A percentile compares a stretch with the other conserved stretches of the same genome.
phyloP scores from a whole-genome alignment of 2,113 vertebrate genomes.

The Regulus satrapa region DNA sequence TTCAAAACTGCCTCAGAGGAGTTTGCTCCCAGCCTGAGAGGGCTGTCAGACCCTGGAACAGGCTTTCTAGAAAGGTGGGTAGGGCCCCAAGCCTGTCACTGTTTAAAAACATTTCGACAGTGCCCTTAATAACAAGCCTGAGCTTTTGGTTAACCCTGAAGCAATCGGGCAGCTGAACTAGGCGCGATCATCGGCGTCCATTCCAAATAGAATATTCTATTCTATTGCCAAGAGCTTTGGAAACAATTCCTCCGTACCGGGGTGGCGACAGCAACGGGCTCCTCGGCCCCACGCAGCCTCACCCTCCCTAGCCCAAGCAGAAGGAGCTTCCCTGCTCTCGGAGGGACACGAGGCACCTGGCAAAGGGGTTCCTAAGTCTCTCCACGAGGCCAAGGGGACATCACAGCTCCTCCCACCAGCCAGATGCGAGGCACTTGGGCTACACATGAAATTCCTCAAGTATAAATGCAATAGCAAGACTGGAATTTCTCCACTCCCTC shows the following conservation, averaged over 20 bases:
- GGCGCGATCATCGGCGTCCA: neutral
- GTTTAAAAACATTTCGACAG: neutral
- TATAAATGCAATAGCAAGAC: neutral
- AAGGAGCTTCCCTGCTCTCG: neutral
- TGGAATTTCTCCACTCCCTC: conserved; percentile 13
- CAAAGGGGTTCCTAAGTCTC: neutral
- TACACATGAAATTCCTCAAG: neutral
- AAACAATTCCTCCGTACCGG: neutral
- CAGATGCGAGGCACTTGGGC: neutral
- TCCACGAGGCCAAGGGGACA: neutral
- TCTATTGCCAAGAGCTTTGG: neutral
- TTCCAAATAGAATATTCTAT: neutral
- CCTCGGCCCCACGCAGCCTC: fast-evolving
- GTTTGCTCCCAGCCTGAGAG: neutral
- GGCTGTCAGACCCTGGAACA: neutral
- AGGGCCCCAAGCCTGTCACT: neutral
- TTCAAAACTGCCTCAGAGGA: neutral
- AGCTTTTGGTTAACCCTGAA: neutral
- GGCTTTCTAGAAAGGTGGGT: neutral
- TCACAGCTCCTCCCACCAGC: neutral
- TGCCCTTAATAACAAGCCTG: neutral
- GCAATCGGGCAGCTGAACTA: neutral
- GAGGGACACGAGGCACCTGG: fast-evolving
- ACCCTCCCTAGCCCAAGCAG: neutral
- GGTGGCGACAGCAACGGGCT: neutral